These are phyloP conservation scores for Burhinus bistriatus DNA, from an alignment of 2,113 vertebrate genomes.

Conservation along the genomic window DNA sequence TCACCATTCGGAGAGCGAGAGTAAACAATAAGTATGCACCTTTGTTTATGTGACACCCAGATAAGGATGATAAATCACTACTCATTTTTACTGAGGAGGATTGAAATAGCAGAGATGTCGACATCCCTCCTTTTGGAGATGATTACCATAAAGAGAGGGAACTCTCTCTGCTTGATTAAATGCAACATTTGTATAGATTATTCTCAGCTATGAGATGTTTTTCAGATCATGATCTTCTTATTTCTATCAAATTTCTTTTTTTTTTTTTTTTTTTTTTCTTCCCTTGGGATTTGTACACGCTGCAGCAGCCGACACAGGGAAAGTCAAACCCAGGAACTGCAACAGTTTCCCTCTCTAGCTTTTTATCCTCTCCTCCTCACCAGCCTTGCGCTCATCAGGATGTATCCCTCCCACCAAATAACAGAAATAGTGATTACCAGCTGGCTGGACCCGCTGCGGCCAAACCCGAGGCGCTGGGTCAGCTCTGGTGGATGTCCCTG, in stretches of 20 bases:
- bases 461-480: neutral
- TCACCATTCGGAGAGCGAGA: neutral
- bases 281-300: neutral
- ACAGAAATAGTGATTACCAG: neutral
- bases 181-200: neutral
- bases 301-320: neutral
- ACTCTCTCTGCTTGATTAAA: neutral
- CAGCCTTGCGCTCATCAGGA: fast-evolving
- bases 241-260: neutral
- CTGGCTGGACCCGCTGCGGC: neutral
- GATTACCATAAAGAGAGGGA: neutral
- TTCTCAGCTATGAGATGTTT: neutral
- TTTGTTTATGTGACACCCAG: constrained; percentile 6
- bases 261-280: too few species aligned
- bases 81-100: neutral
- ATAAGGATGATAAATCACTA: constrained; percentile 42
- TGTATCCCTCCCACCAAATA: neutral
- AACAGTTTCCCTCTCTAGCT: neutral
- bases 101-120: neutral
- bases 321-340: neutral
- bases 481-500: fast-evolving
- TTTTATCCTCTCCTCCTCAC: neutral
- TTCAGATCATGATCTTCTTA: neutral
- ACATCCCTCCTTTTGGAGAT: neutral
- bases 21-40: neutral